These are phyloP conservation scores for Andrena hattorfiana DNA, from an alignment of 2,888 invertebrate species.

Conservation along the genomic window DNA sequence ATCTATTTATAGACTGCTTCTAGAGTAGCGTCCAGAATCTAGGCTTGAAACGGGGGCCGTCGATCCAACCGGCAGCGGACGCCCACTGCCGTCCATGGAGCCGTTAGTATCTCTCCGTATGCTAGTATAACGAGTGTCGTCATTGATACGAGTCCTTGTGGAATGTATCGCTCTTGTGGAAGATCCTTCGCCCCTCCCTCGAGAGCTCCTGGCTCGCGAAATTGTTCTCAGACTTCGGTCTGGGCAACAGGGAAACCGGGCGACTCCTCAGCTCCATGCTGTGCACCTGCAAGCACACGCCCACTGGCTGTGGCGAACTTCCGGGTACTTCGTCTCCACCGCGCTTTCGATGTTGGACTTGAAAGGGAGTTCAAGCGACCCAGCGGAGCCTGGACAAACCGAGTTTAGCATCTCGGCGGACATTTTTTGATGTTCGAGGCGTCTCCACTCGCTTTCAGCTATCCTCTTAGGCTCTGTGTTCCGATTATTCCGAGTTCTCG, in stretches of 20 bases:
- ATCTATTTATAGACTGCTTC: conserved; percentile 69
- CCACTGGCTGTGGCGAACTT: too few relatives aligned
- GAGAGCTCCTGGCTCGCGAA: conserved; percentile 89
- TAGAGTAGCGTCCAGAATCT: conserved; percentile 67
- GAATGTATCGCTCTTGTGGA: conserved; percentile 93
- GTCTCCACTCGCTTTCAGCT: too few relatives aligned
- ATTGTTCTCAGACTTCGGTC: conserved; percentile 94
- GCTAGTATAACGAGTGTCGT: conserved; percentile 91
- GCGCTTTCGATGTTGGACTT: too few relatives aligned
- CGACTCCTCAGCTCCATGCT: conserved; percentile 89
- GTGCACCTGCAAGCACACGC: conserved; percentile 87
- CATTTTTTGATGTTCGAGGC: too few relatives aligned
- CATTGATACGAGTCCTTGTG: conserved; percentile 91
- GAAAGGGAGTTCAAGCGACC: too few relatives aligned
- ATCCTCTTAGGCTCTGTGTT: too few relatives aligned
- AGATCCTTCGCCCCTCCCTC: conserved; percentile 86
- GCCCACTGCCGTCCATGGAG: conserved; percentile 65
- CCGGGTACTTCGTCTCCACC: too few relatives aligned
- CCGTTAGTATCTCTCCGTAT: conserved; percentile 83
- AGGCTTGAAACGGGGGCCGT: conserved; percentile 48
- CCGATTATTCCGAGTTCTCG: too few relatives aligned
- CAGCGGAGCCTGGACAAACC: too few relatives aligned
- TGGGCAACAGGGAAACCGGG: conserved; percentile 88
- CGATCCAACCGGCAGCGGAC: conserved; percentile 41
- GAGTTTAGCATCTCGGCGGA: too few relatives aligned